Percentiles rank a stretch among this genome's conserved stretches.
These are phyloP conservation scores for Carcina quercana DNA, from an alignment of 2,888 invertebrate genomes.

Conservation along the genomic window DNA sequence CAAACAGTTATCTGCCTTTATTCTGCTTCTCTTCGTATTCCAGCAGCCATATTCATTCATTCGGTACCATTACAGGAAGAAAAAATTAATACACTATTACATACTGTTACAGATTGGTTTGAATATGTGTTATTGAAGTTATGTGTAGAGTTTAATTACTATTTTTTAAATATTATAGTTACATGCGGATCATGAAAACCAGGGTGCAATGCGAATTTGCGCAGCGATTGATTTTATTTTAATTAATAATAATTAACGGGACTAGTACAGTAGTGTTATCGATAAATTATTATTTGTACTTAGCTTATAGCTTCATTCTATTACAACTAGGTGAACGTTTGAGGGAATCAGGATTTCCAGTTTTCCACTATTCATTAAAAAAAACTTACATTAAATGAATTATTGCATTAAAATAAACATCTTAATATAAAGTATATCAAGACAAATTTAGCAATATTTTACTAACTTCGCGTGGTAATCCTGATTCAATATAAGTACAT, in stretches of 20 bases:
- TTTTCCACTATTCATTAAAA: too few relatives aligned
- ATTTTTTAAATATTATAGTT: conserved; percentile 59
- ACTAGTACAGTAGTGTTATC: conserved; percentile 67
- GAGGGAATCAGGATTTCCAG: conserved; percentile 62
- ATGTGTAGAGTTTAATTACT: conserved; percentile 65
- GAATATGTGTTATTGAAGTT: conserved; percentile 72
- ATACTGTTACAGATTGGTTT: conserved; percentile 72
- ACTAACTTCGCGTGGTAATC: too few relatives aligned
- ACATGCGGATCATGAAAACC: conserved; percentile 71
- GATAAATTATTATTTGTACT: conserved; percentile 70
- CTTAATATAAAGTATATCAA: too few relatives aligned
- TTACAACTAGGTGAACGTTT: conserved; percentile 69
- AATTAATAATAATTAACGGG: conserved; percentile 51
- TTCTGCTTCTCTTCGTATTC: conserved; percentile 64
- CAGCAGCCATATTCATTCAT: conserved; percentile 72
- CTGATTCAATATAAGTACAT: conserved; percentile 53
- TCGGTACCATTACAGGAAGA: conserved; percentile 73
- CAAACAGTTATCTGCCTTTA: conserved; percentile 75
- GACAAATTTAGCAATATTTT: too few relatives aligned
- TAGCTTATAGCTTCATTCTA: conserved; percentile 59
- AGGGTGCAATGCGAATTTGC: conserved; percentile 66
- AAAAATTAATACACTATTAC: conserved; percentile 69
- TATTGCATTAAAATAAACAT: too few relatives aligned
- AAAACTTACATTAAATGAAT: too few relatives aligned
- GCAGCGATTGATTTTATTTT: conserved; percentile 36